Evolutionary conservation across 2,888 invertebrate species (phyloP).

Genomic region (Merodon equestris): DNA sequence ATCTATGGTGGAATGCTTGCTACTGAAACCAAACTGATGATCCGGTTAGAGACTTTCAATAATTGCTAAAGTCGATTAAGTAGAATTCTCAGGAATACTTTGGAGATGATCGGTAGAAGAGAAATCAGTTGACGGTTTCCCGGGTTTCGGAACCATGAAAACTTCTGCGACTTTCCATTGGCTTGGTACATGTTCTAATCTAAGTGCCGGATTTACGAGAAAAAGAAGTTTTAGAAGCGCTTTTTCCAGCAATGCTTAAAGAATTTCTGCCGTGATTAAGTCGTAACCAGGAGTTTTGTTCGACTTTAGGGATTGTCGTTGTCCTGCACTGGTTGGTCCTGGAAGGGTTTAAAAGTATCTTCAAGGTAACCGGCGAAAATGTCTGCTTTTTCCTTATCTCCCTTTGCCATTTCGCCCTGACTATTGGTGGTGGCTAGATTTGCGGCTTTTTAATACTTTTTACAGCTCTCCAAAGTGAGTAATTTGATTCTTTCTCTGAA

Average conservation of each 20-base stretch:
- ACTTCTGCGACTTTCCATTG: slow-evolving; percentile 28
- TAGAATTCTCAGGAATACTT: slow-evolving; percentile 3
- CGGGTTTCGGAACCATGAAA: slow-evolving; percentile 16
- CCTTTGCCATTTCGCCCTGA: neutral
- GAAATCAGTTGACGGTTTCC: slow-evolving; percentile 12
- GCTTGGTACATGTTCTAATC: slow-evolving; percentile 8
- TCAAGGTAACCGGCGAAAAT: neutral
- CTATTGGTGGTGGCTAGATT: neutral
- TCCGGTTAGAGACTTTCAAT: neutral
- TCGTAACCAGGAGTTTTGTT: slow-evolving; percentile 8
- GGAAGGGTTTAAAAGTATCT: slow-evolving; percentile 3
- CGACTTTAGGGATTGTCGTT: neutral
- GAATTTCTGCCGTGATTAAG: slow-evolving; percentile 13
- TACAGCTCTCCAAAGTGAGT: neutral
- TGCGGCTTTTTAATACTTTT: neutral
- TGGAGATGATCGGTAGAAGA: slow-evolving; percentile 5
- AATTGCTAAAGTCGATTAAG: neutral
- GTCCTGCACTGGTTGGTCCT: neutral
- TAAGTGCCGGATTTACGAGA: slow-evolving; percentile 7
- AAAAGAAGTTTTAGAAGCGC: slow-evolving; percentile 5
- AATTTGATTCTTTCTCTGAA: neutral
- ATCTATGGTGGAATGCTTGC: slow-evolving; percentile 5
- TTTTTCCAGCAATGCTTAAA: slow-evolving; percentile 1
- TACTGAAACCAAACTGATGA: slow-evolving; percentile 5
- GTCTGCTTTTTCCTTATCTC: slow-evolving; percentile 3